These are phyloP conservation scores for Ornithoptera priamus DNA, from an alignment of 2,888 invertebrate species.

Conservation along the genomic window DNA sequence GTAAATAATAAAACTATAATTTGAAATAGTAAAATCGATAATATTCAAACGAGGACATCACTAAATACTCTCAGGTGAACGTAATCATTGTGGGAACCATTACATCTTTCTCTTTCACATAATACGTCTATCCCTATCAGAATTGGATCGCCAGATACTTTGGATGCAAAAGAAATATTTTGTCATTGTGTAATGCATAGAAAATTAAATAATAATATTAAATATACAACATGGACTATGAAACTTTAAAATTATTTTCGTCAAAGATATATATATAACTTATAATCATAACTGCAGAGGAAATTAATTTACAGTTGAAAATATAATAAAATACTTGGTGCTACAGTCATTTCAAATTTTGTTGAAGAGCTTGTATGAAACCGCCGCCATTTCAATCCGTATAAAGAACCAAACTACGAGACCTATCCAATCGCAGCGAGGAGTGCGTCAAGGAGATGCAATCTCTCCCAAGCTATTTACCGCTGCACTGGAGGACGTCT, in stretches of 20 bases:
- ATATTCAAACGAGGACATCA: conserved; percentile 31
- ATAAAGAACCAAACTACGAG: too few species aligned
- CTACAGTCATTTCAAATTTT: too few species aligned
- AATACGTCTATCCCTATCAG: conserved; percentile 56
- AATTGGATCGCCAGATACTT: conserved; percentile 58
- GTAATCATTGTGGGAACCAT: conserved; percentile 78
- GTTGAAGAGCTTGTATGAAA: too few species aligned
- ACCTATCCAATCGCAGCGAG: too few species aligned
- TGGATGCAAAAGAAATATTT: conserved; percentile 44
- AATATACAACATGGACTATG: neutral
- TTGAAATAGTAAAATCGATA: conserved; percentile 11
- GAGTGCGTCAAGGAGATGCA: too few species aligned
- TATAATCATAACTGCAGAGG: neutral
- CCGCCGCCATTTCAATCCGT: too few species aligned
- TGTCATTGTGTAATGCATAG: neutral
- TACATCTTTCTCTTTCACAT: conserved; percentile 57
- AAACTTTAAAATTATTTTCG: too few species aligned
- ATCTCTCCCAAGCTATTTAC: too few species aligned
- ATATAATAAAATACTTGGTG: too few species aligned
- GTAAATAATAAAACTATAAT: neutral
- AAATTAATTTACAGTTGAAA: neutral
- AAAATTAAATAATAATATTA: neutral
- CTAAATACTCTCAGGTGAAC: conserved; percentile 64
- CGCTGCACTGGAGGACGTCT: too few species aligned
- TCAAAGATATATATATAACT: neutral